phyloP scores from a whole-genome alignment of 35 echinoderm and acorn worm species.

The Patiria miniata region DNA sequence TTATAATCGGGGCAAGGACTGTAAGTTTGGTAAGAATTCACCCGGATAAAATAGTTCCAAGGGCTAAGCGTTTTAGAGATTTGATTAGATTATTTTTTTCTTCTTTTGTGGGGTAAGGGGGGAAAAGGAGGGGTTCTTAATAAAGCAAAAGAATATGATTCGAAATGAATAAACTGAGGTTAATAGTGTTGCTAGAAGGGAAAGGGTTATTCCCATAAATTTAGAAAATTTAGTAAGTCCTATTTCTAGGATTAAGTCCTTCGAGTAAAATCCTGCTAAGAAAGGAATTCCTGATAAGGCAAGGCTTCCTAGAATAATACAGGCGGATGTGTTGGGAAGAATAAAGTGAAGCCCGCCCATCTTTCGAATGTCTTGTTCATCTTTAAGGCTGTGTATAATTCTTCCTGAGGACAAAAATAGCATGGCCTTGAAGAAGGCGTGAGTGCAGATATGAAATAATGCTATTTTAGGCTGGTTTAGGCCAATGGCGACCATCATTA shows the following conservation, averaged over 20 bases:
- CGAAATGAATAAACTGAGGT: constrained; percentile 65
- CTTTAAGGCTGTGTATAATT: constrained; percentile 67
- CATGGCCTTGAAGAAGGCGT: constrained; percentile 91
- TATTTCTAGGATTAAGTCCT: constrained; percentile 75
- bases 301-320: constrained; percentile 48
- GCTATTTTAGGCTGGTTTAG: constrained; percentile 50
- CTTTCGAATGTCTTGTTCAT: constrained; percentile 88
- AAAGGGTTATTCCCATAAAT: not conserved
- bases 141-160: constrained; percentile 55
- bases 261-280: constrained; percentile 77
- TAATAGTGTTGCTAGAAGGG: constrained; percentile 43
- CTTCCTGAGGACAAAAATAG: constrained; percentile 79
- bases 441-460: constrained; percentile 81
- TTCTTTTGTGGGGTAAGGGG: constrained; percentile 43
- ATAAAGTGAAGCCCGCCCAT: constrained; percentile 37
- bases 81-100: constrained; percentile 42
- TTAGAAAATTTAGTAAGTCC: constrained; percentile 4
- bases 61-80: constrained; percentile 14
- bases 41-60: constrained; percentile 53
- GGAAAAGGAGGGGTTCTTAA: not conserved
- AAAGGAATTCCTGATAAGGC: constrained; percentile 69
- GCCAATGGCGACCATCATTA: constrained; percentile 77
- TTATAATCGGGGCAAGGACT: not conserved
- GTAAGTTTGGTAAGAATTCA: constrained; percentile 33
- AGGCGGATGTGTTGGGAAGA: constrained; percentile 48